Evolutionary conservation across 2,888 invertebrate genomes (phyloP).

Genomic region (Lasioglossum villosulum): DNA sequence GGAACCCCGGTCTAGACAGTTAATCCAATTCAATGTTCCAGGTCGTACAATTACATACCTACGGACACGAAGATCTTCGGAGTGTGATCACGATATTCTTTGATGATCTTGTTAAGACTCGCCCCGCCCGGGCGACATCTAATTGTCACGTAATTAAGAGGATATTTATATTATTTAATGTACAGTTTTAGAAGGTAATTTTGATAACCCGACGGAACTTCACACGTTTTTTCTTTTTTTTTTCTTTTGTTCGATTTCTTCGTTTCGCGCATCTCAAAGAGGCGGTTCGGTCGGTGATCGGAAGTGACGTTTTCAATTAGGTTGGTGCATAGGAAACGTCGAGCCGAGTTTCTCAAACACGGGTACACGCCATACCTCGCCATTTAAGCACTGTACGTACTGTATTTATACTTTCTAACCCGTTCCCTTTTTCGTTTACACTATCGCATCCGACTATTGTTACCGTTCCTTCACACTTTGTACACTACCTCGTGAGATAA

Average conservation of each 20-base stretch:
- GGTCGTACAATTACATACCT: slow-evolving; percentile 8
- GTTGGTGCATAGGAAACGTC: slow-evolving; percentile 16
- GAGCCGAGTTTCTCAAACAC: not conserved
- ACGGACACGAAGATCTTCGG: slow-evolving; percentile 7
- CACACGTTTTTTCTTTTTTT: not conserved
- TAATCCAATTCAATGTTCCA: slow-evolving; percentile 17
- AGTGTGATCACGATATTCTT: slow-evolving; percentile 12
- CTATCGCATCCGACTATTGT: slow-evolving; percentile 2
- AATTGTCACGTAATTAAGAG: slow-evolving; percentile 12
- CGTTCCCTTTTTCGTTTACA: not conserved
- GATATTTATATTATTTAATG: slow-evolving; percentile 20
- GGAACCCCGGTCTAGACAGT: slow-evolving; percentile 9
- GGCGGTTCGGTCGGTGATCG: not conserved
- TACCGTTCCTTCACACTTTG: slow-evolving; percentile 12
- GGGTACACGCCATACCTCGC: slow-evolving; percentile 7
- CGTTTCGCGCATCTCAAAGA: not conserved
- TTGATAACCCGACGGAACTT: slow-evolving; percentile 15
- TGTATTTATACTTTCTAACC: not conserved
- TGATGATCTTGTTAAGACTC: slow-evolving; percentile 11
- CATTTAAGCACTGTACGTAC: slow-evolving; percentile 1
- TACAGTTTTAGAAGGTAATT: slow-evolving; percentile 16
- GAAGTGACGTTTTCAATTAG: slow-evolving; percentile 5
- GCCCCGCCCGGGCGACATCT: not conserved
- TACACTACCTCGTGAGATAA: slow-evolving; percentile 19
- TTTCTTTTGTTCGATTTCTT: not conserved